phyloP scores from a whole-genome alignment of 37 sponge, comb jelly and placozoan species.

The Bolinopsis microptera region DNA sequence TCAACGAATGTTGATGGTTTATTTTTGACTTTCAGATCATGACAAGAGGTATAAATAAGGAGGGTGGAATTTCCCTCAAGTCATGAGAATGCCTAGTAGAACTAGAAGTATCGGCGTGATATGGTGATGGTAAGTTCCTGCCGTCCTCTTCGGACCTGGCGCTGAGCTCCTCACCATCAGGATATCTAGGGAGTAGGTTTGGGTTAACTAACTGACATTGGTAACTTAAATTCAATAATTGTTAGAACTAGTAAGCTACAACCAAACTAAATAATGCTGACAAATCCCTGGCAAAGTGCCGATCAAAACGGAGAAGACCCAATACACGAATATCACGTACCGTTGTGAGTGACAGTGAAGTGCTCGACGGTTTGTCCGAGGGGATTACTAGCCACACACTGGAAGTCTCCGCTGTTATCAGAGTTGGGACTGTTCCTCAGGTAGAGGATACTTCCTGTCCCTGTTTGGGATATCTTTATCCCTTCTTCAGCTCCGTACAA shows the following conservation, averaged over 20 bases:
- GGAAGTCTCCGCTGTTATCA: constrained; percentile 5
- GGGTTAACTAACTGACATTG: too few species aligned
- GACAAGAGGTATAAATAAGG: too few species aligned
- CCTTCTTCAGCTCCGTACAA: neutral
- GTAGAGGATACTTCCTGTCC: neutral
- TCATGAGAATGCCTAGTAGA: neutral
- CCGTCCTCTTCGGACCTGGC: neutral
- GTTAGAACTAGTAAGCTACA: too few species aligned
- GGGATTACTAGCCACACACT: neutral
- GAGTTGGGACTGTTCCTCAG: neutral
- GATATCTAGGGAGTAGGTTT: neutral
- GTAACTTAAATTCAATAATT: too few species aligned
- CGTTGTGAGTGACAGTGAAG: constrained; percentile 35
- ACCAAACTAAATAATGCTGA: too few species aligned
- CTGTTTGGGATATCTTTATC: neutral
- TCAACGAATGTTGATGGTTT: neutral
- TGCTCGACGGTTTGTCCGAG: constrained; percentile 10
- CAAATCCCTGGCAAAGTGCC: too few species aligned
- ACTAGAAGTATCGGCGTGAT: neutral
- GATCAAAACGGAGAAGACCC: too few species aligned
- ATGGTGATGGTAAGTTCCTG: constrained; percentile 28
- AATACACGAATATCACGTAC: too few species aligned
- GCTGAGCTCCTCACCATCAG: constrained; percentile 9
- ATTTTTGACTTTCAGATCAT: too few species aligned
- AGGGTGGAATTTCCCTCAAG: too few species aligned